Evolutionary conservation across 2,797 vertebrate species (phyloP).

Genomic region (Ceryle rudis): DNA sequence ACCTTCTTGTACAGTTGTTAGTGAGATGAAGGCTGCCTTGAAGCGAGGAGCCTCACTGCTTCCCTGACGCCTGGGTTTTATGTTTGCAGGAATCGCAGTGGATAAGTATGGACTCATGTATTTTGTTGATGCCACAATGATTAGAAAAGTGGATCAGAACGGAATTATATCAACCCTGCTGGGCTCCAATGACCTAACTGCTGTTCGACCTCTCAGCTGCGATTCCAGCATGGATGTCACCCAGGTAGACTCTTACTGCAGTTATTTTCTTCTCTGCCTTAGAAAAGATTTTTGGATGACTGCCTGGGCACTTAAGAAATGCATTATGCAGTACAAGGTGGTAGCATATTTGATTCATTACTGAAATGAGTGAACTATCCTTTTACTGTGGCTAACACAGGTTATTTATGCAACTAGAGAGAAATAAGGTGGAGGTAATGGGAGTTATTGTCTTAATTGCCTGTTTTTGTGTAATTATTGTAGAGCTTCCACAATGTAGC

Average conservation of each 20-base stretch:
- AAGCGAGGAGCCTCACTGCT: neutral
- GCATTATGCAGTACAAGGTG: neutral
- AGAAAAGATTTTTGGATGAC: constrained; percentile 48
- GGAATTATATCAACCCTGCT: constrained; percentile 98
- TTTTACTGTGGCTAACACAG: constrained; percentile 41
- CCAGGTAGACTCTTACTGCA: constrained; percentile 84
- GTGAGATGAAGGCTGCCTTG: neutral
- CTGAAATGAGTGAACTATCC: constrained; percentile 24
- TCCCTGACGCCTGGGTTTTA: neutral
- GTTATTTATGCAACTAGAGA: constrained; percentile 56
- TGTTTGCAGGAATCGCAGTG: constrained; percentile 90
- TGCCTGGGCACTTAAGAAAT: constrained; percentile 43
- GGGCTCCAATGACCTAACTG: constrained; percentile 93
- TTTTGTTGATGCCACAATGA: constrained; percentile 98
- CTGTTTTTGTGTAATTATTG: constrained; percentile 68
- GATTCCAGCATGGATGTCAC: constrained; percentile 98
- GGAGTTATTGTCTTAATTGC: constrained; percentile 72
- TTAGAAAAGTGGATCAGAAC: constrained; percentile 98
- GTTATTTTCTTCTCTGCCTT: constrained; percentile 25
- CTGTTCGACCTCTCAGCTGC: constrained; percentile 90
- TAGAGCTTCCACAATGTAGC: constrained; percentile 57
- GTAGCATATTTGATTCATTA: constrained; percentile 57
- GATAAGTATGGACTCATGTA: constrained; percentile 98
- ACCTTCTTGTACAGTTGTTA: neutral
- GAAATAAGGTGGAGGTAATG: constrained; percentile 61